Base-by-base conservation (phyloP, 2,113 vertebrate genomes). In the Buteo buteo region DNA sequence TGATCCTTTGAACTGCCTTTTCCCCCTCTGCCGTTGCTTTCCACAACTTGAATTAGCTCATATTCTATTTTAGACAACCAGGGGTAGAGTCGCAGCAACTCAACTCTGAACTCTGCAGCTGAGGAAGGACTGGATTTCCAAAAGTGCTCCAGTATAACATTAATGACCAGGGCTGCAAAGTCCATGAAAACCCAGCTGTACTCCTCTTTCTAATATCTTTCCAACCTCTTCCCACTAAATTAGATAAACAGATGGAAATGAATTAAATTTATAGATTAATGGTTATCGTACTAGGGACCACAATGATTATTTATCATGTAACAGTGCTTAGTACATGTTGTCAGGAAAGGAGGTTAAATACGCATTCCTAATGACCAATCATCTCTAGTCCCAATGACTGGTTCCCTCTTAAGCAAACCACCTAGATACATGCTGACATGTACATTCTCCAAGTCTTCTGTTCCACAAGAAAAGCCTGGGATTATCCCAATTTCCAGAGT, bases 1-100 rank as follows among this genome's bases (percentile, higher is more conserved):
- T 66, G 28, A 64, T n/a, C 73, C 89, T 93, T 72, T 90, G 72
- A 97, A 93, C 71, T 72, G 73, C 42, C 50, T 93, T 88, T 78
- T 47, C 50, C 54, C 55, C 44, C 49, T 69, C 73, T 36, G 42
- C 71, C 88, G 7, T 8, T 92, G 77, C 92, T 94, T 79, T 42
- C 69, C 87, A 93, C 86, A 84, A 58, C 81, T 58, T 86, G 45
- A 79, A 78, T 69, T 47, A 61, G 71, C 55, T 81, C 91, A 76
- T 20, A 34, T 50, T 66, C 58, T 84, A 28, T 16, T 93, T 77
- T 10, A 71, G 55, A 73, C 38, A 74, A 24, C 6, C 31, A 28
- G 31, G 40, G 55, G 28, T 0, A 67, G 34, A 62, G 29, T 45
- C 11, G 3, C 65, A 85, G 66, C 25, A 92, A 72, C 85, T 45